These are phyloP conservation scores for Leptinotarsa texana DNA, from an alignment of 1,140 invertebrate species.

Conservation along the genomic window DNA sequence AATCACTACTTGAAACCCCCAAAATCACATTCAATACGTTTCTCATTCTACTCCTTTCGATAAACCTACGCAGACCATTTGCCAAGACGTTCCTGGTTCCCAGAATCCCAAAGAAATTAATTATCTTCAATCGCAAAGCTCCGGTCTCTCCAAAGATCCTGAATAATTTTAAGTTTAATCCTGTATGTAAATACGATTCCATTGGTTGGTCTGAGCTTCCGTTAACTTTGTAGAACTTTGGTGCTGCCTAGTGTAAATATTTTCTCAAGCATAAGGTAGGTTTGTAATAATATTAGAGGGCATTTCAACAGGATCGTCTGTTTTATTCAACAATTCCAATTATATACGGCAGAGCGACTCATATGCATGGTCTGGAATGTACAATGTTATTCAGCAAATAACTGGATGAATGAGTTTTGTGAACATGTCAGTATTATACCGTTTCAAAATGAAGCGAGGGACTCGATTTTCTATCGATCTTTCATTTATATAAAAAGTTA, in stretches of 20 bases:
- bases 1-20: background rate
- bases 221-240: background rate
- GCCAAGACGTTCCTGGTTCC: background rate
- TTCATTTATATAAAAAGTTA: too few relatives aligned
- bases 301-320: conserved; percentile 1
- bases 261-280: conserved; percentile 2
- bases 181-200: conserved; percentile 3
- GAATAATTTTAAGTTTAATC: conserved; percentile 9
- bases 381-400: background rate
- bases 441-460: too few relatives aligned
- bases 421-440: too few relatives aligned
- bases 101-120: background rate
- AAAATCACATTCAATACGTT: background rate
- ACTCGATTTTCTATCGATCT: too few relatives aligned
- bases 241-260: conserved; percentile 1
- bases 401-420: background rate
- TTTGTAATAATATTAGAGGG: conserved; percentile 6
- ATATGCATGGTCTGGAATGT: background rate
- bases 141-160: conserved; percentile 3
- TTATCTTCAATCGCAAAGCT: conserved; percentile 1
- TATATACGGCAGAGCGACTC: background rate
- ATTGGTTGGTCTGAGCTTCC: background rate
- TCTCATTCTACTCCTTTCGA: background rate
- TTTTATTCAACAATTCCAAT: conserved; percentile 3
- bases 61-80: background rate